A percentile compares a stretch with the other conserved stretches of the same genome.
phyloP scores from a whole-genome alignment of 2,888 invertebrate species.

The Galeruca laticollis region DNA sequence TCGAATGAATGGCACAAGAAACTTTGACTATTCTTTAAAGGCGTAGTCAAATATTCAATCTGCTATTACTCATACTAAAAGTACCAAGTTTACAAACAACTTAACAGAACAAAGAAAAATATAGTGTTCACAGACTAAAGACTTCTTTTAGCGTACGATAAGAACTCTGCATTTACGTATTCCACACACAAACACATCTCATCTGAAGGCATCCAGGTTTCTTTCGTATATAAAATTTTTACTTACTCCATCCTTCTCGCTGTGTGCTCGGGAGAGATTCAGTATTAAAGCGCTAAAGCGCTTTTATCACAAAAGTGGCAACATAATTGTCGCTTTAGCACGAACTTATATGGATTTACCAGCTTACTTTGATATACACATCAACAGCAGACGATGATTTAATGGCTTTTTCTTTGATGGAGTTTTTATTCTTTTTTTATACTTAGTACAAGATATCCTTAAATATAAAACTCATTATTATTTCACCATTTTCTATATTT shows the following conservation, averaged over 20 bases:
- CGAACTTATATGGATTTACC: slow-evolving; percentile 26
- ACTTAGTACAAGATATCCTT: slow-evolving; percentile 1
- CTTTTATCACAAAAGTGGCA: slow-evolving; percentile 36
- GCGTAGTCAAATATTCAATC: neutral
- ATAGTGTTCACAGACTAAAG: slow-evolving; percentile 11
- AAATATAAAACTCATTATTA: neutral
- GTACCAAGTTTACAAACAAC: neutral
- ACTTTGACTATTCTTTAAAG: no score
- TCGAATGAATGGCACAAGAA: no score
- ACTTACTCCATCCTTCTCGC: slow-evolving; percentile 18
- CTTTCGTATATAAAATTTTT: slow-evolving; percentile 29
- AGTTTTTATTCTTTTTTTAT: neutral
- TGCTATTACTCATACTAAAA: neutral
- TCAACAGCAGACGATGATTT: slow-evolving; percentile 31
- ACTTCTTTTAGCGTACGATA: slow-evolving; percentile 17
- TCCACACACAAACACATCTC: slow-evolving; percentile 22
- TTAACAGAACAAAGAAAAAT: slow-evolving; percentile 13
- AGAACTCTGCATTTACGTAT: slow-evolving; percentile 23
- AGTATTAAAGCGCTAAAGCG: slow-evolving; percentile 26
- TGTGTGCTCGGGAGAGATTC: slow-evolving; percentile 22
- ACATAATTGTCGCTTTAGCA: slow-evolving; percentile 32
- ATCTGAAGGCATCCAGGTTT: slow-evolving; percentile 11
- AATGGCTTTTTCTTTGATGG: slow-evolving; percentile 25
- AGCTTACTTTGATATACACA: slow-evolving; percentile 35
- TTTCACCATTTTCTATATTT: no score